Evolutionary conservation across 2,797 vertebrate species (phyloP).

Genomic region (Mionectes olivaceus): DNA sequence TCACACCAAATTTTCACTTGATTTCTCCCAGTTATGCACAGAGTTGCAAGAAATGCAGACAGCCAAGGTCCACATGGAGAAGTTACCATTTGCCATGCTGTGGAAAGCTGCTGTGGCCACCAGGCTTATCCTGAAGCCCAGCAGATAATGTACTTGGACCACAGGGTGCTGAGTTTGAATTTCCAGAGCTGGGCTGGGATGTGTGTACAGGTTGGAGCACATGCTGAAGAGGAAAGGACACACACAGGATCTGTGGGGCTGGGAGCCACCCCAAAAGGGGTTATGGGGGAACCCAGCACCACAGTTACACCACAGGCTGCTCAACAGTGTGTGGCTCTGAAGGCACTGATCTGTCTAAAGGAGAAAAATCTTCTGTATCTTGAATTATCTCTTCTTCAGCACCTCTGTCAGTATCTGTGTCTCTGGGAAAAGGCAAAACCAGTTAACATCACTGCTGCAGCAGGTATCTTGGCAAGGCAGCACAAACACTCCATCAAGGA

Average conservation of each 20-base stretch:
- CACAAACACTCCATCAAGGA: not conserved
- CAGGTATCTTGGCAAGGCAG: not conserved
- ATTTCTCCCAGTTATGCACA: not conserved
- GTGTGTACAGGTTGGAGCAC: not conserved
- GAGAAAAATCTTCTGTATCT: not conserved
- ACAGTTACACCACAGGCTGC: not conserved
- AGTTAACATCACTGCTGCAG: not conserved
- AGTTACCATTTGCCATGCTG: accelerated
- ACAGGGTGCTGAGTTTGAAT: not conserved
- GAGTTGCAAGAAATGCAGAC: not conserved
- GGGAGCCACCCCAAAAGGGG: accelerated
- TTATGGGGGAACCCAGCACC: not conserved
- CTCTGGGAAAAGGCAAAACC: not conserved
- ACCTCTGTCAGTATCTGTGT: not conserved
- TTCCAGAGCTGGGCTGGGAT: not conserved
- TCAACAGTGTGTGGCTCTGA: accelerated
- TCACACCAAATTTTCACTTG: not conserved
- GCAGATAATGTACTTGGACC: not conserved
- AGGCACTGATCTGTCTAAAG: not conserved
- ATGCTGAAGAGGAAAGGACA: not conserved
- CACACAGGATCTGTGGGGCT: not conserved
- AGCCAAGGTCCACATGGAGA: accelerated
- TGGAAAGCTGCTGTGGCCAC: not conserved
- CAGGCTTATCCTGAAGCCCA: not conserved
- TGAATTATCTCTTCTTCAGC: not conserved